A percentile compares a stretch with the other conserved stretches of the same genome.
Conservation (phyloP, 2,113 vertebrate species). For the Heterotis niloticus region DNA sequence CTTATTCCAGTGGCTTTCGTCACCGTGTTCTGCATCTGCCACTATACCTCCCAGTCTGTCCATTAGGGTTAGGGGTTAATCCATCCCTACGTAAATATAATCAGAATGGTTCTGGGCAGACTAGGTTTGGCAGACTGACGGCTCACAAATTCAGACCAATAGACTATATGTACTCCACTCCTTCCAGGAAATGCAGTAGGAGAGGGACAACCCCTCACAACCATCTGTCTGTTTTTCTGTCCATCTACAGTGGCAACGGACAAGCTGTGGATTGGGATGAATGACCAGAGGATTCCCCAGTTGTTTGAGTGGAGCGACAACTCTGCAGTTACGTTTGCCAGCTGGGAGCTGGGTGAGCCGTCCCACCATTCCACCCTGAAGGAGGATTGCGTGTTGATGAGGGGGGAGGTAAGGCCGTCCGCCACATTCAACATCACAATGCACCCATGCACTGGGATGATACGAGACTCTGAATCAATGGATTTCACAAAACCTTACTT, state of each 20-base stretch:
- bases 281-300: constrained; percentile 77
- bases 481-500: constrained; percentile 4
- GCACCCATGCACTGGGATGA: neutral
- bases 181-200: too few species aligned
- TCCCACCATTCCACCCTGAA: constrained; percentile 57
- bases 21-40: too few species aligned
- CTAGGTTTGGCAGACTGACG: too few species aligned
- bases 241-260: constrained; percentile 64
- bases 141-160: too few species aligned
- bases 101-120: too few species aligned
- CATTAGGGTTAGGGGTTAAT: too few species aligned
- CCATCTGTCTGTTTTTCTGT: too few species aligned
- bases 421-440: neutral
- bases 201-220: too few species aligned
- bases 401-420: constrained; percentile 67
- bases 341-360: constrained; percentile 77
- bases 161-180: too few species aligned
- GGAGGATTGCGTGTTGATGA: constrained; percentile 83
- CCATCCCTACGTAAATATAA: too few species aligned
- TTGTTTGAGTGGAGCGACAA: constrained; percentile 90
- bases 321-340: constrained; percentile 74
- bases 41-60: too few species aligned
- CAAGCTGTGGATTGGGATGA: constrained; percentile 88
- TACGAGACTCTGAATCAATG: neutral
- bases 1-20: too few species aligned